Conservation (phyloP, 2,113 vertebrate genomes). For the Orientallactaga bullata region DNA sequence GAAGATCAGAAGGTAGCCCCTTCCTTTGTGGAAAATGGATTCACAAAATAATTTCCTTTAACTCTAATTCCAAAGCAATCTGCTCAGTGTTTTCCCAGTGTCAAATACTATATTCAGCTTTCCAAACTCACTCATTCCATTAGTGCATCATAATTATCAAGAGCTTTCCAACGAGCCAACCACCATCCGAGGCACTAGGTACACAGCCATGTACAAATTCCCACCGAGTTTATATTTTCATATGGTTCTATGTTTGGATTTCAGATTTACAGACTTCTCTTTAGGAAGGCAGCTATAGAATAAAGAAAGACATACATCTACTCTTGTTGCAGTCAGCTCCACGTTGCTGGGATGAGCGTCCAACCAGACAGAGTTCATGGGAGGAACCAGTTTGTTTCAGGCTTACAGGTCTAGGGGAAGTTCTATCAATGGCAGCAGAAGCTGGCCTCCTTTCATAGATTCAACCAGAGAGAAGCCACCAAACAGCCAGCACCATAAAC, state of each 20-base stretch:
- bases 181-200: not conserved
- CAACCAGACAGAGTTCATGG: too few relatives aligned
- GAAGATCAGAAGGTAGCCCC: not conserved
- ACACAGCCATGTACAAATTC: not conserved
- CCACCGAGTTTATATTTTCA: not conserved
- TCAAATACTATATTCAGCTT: not conserved
- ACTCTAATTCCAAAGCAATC: not conserved
- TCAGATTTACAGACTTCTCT: slow-evolving; percentile 16
- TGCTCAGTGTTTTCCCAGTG: not conserved
- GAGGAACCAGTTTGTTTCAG: too few relatives aligned
- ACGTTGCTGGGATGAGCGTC: too few relatives aligned
- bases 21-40: not conserved
- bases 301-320: not conserved
- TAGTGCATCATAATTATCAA: not conserved
- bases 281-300: not conserved
- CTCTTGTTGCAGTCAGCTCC: too few relatives aligned
- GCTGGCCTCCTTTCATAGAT: too few relatives aligned
- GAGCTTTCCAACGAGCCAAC: not conserved
- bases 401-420: too few relatives aligned
- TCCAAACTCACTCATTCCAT: not conserved
- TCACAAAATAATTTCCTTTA: slow-evolving; percentile 31
- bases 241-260: not conserved
- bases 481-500: too few relatives aligned
- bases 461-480: too few relatives aligned
- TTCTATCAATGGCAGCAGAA: too few relatives aligned